Base-by-base conservation (phyloP, 2,113 vertebrate species). In the Candoia aspera region DNA sequence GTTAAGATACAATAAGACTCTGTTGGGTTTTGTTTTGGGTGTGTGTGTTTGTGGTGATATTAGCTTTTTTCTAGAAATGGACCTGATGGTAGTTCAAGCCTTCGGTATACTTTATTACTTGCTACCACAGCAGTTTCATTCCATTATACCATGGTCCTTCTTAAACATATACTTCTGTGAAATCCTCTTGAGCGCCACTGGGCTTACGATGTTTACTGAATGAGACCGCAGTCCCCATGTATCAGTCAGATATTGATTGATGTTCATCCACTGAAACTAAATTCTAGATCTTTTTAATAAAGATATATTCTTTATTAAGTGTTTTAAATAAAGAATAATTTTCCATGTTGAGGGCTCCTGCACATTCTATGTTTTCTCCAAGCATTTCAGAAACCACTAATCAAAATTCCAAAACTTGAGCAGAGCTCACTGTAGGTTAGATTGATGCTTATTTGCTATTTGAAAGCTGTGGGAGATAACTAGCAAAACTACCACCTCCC, bases 391-490 rank as follows among this genome's bases (percentile, higher is more conserved):
- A 88, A 62, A 84, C 57, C 6, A 64, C 59, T 57, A 53, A 37
- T 49, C 58, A 90, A 90, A 90, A 90, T 21, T 49, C 6, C 33
- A 10, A 17, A 55, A n/a, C 37, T 55, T 92, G 37, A 85, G 58
- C 86, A 49, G 87, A 93, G 91, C 23, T 94, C 84, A 68, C 15
- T 62, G 58, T 49, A 88, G 62, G 86, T 87, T 8, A 91, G 59
- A 86, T 46, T 42, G 94, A 79, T 95, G 90, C 86, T 94, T 87
- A 86, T 24, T 79, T 87, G 91, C 60, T 93, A 87, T 49, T 8
- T 92, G 87, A 92, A 95, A 92, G 89, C 85, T 93, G 64, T 33
- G 26, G 46, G 86, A 91, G 49, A 92, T 94, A 95, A 93, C 92
- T 87, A 94, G 0, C 0, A 90, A 57, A 57, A 58, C n/a, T 83